Conservation (phyloP, 2,797 vertebrate species). For the Remorina albescens region DNA sequence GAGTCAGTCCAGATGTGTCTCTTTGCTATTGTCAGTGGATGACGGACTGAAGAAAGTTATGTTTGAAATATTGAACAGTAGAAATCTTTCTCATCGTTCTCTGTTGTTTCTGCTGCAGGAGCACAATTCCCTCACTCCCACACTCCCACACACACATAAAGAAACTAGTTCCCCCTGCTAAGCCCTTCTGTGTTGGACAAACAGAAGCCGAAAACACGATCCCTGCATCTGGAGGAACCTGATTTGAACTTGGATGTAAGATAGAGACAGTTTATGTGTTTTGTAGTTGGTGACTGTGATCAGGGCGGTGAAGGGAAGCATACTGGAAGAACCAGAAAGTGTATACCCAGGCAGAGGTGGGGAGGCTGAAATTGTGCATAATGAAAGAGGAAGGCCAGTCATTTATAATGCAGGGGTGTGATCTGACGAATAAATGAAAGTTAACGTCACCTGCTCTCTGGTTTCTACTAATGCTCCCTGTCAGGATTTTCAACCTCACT, state of each 20-base stretch:
- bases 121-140: not conserved
- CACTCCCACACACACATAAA: not conserved
- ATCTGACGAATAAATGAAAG: not conserved
- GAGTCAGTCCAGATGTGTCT: not conserved
- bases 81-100: not conserved
- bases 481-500: not conserved
- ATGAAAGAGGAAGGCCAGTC: not conserved
- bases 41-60: not conserved
- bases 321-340: slow-evolving; percentile 63
- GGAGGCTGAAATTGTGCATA: not conserved
- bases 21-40: not conserved
- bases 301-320: not conserved
- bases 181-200: not conserved
- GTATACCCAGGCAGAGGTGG: slow-evolving; percentile 8
- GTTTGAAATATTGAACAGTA: slow-evolving; percentile 7
- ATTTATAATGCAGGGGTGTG: slow-evolving; percentile 21
- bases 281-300: not conserved
- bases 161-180: not conserved
- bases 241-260: slow-evolving; percentile 39
- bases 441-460: slow-evolving; percentile 31
- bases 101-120: not conserved
- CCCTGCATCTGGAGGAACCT: slow-evolving; percentile 52
- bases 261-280: slow-evolving; percentile 21
- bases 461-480: not conserved
- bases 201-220: slow-evolving; percentile 14